Conservation (phyloP, 2,113 vertebrate genomes). For the Myiopsitta monachus region DNA sequence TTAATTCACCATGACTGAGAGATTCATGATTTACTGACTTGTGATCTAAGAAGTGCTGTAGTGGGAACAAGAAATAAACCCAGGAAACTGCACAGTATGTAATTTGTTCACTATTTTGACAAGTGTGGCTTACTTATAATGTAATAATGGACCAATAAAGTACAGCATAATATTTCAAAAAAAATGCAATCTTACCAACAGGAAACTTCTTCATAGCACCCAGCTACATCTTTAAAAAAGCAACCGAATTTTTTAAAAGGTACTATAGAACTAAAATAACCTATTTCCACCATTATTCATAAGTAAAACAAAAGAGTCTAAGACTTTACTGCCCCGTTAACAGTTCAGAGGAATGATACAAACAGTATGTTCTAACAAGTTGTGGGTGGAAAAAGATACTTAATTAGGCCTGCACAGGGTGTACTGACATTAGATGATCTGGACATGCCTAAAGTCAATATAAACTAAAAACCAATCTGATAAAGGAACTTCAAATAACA, state of each 20-base stretch:
- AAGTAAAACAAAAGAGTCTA: not conserved
- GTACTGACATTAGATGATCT: not conserved
- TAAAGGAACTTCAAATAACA: not conserved
- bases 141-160: conserved; percentile 19
- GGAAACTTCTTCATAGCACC: not conserved
- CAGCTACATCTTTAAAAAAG: not conserved
- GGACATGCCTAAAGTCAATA: not conserved
- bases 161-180: not conserved
- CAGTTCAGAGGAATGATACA: not conserved
- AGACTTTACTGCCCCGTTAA: not conserved
- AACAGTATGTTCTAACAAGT: not conserved
- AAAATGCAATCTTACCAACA: not conserved
- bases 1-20: conserved; percentile 10
- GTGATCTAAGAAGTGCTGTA: not conserved
- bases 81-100: not conserved
- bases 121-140: not conserved
- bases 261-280: not conserved
- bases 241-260: not conserved
- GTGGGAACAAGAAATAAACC: not conserved
- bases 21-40: conserved; percentile 29
- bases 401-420: not conserved
- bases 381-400: not conserved
- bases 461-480: not conserved
- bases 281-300: not conserved
- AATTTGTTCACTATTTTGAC: conserved; percentile 32